Percentiles rank a stretch among this genome's conserved stretches.
phyloP scores from a whole-genome alignment of 2,888 invertebrate species.

The Linyphia triangularis region DNA sequence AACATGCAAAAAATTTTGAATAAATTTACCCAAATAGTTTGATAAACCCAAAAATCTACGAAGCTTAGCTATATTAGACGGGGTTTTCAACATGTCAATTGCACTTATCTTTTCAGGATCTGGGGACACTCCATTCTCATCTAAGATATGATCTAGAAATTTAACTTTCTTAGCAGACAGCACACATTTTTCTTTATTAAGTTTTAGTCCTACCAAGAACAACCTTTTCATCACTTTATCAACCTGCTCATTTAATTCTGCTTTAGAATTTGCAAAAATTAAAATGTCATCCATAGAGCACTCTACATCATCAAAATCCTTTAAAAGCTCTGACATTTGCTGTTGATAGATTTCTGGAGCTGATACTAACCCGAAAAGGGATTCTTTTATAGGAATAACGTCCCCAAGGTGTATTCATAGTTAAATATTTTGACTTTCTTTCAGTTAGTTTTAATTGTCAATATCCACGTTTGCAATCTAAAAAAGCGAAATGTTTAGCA shows the following conservation, averaged over 20 bases:
- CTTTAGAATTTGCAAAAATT: slow-evolving; percentile 1
- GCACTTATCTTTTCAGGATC: slow-evolving; percentile 1
- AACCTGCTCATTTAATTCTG: neutral
- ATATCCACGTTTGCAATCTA: neutral
- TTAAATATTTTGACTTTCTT: neutral
- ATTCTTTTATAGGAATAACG: slow-evolving; percentile 5
- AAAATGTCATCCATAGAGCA: slow-evolving; percentile 4
- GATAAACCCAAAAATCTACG: slow-evolving; percentile 2
- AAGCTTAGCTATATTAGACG: neutral
- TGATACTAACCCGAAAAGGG: slow-evolving; percentile 10
- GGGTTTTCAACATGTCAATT: neutral
- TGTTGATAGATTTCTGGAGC: slow-evolving; percentile 19
- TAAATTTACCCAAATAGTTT: slow-evolving; percentile 14
- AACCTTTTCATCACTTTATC: neutral
- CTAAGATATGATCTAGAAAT: neutral
- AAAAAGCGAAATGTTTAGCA: neutral
- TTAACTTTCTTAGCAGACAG: neutral
- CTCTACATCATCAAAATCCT: neutral
- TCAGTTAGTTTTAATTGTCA: neutral
- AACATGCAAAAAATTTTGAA: neutral
- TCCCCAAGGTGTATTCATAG: slow-evolving; percentile 10
- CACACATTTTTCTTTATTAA: slow-evolving; percentile 5
- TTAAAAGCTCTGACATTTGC: neutral
- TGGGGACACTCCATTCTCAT: neutral
- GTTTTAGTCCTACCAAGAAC: neutral